phyloP scores from a whole-genome alignment of 2,797 vertebrate species.

The Odontamblyopus lacepedii region DNA sequence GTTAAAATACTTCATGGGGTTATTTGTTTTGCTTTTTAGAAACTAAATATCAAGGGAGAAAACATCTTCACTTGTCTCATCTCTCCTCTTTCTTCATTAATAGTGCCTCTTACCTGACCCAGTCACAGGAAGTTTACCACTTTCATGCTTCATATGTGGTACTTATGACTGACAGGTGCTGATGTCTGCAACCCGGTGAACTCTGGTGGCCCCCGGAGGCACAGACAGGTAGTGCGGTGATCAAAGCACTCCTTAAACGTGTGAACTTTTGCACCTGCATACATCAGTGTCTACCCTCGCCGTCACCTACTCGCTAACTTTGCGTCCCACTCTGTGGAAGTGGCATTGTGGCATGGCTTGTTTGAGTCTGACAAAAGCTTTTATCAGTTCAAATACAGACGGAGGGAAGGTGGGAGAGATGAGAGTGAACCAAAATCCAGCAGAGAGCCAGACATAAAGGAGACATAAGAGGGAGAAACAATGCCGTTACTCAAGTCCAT shows the following conservation, averaged over 20 bases:
- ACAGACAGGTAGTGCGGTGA: slow-evolving; percentile 55
- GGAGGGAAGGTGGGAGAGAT: slow-evolving; percentile 6
- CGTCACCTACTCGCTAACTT: slow-evolving; percentile 42
- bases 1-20: neutral
- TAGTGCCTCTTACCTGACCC: neutral
- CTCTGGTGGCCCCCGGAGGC: slow-evolving; percentile 39
- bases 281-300: slow-evolving; percentile 42
- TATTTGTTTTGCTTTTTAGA: slow-evolving; percentile 1
- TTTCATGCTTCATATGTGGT: slow-evolving; percentile 30
- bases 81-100: slow-evolving; percentile 19
- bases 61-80: neutral
- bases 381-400: slow-evolving; percentile 57
- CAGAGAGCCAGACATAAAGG: neutral
- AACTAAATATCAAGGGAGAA: neutral
- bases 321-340: slow-evolving; percentile 39
- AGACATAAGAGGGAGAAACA: neutral
- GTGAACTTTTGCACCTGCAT: slow-evolving; percentile 60
- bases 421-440: slow-evolving; percentile 3
- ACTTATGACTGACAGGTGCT: slow-evolving; percentile 50
- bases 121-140: slow-evolving; percentile 30
- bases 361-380: slow-evolving; percentile 54
- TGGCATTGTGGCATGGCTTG: slow-evolving; percentile 37
- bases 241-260: slow-evolving; percentile 57
- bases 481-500: neutral
- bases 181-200: slow-evolving; percentile 60